These are phyloP conservation scores for Columbina picui DNA, from an alignment of 2,113 vertebrate species.

Conservation along the genomic window DNA sequence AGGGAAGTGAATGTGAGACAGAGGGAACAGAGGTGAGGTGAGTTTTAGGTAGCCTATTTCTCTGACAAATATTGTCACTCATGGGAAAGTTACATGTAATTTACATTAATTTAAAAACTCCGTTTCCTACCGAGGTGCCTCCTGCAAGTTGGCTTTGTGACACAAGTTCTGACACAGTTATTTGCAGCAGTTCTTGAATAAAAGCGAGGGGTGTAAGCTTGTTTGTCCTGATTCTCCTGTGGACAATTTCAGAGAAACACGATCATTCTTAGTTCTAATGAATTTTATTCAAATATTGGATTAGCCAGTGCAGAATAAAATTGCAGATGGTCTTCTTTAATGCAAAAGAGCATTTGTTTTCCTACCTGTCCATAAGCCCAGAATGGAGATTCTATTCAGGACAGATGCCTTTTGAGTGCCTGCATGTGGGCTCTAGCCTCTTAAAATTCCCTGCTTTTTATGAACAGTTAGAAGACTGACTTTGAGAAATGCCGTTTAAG, in stretches of 20 bases:
- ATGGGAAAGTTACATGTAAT: fast-evolving
- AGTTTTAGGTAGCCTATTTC: neutral
- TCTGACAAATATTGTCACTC: neutral
- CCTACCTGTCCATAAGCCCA: neutral
- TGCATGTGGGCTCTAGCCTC: neutral
- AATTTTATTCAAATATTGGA: neutral
- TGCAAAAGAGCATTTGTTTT: neutral
- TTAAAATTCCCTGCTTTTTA: neutral
- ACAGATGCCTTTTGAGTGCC: neutral
- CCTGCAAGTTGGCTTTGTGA: neutral
- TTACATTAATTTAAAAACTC: neutral
- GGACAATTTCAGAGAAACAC: neutral
- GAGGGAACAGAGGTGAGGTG: neutral
- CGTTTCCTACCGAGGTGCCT: neutral
- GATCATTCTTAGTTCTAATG: neutral
- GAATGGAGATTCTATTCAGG: neutral
- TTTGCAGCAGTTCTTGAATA: neutral
- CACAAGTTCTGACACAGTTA: neutral
- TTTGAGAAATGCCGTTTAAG: neutral
- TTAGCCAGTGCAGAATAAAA: neutral
- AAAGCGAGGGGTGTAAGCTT: neutral
- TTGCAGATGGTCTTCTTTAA: neutral
- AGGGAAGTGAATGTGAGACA: neutral
- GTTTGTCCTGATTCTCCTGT: neutral
- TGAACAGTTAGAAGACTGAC: neutral